Conservation (phyloP, 2,113 vertebrate genomes). For the Crotalus horridus region DNA sequence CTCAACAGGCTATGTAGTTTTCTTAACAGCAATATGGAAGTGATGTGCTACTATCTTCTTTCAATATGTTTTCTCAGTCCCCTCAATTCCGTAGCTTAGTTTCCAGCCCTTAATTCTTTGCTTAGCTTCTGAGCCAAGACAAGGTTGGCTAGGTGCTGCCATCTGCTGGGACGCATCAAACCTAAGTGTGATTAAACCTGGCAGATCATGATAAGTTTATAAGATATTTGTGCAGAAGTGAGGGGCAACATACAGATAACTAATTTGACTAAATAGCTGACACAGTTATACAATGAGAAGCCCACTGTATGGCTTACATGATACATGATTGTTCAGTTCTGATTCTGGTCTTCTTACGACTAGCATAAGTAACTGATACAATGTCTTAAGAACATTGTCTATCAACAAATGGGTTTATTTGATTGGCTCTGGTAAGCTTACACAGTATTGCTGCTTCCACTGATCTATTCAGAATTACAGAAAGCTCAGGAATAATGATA, state of each 20-base stretch:
- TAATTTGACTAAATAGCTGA: not conserved
- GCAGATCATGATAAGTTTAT: not conserved
- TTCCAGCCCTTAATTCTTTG: not conserved
- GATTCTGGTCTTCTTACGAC: not conserved
- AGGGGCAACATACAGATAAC: not conserved
- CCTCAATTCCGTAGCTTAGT: not conserved
- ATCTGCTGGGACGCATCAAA: not conserved
- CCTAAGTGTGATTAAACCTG: not conserved
- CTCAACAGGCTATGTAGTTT: not conserved
- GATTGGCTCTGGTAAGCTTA: not conserved
- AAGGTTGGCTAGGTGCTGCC: not conserved
- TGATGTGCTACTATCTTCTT: not conserved
- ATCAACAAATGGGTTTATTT: not conserved
- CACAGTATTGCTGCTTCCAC: not conserved
- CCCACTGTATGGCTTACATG: not conserved
- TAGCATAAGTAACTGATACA: not conserved
- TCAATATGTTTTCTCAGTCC: not conserved
- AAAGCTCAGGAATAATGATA: not conserved
- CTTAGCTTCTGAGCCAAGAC: not conserved
- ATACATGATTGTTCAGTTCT: not conserved
- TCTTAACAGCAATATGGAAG: not conserved
- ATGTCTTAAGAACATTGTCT: not conserved
- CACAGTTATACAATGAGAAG: not conserved
- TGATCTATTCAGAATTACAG: not conserved
- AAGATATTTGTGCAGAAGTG: not conserved